phyloP scores from a whole-genome alignment of 2,113 vertebrate genomes.

The Halichoerus grypus region DNA sequence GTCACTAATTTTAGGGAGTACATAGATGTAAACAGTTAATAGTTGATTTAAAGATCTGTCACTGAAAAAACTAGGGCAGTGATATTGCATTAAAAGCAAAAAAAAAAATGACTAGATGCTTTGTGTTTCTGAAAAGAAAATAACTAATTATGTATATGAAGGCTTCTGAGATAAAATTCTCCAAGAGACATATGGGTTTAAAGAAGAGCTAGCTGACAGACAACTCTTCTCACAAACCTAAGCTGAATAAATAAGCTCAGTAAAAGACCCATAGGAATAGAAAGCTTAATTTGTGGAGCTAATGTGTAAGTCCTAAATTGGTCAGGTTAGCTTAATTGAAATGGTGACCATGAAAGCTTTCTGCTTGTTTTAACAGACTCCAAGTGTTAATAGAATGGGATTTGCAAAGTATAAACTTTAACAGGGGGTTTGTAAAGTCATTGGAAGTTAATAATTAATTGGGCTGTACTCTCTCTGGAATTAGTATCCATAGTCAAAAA shows the following conservation, averaged over 20 bases:
- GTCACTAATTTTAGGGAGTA: background rate
- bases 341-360: constrained; percentile 28
- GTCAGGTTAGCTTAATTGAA: constrained; percentile 66
- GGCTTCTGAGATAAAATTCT: constrained; percentile 21
- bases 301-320: constrained; percentile 41
- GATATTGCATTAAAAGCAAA: background rate
- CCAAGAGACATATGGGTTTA: constrained; percentile 15
- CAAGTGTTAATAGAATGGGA: background rate
- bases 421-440: background rate
- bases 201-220: constrained; percentile 38
- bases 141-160: constrained; percentile 53
- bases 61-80: background rate
- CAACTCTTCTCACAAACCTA: constrained; percentile 58
- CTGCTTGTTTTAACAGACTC: constrained; percentile 35
- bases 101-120: background rate
- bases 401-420: constrained; percentile 9
- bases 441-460: constrained; percentile 6
- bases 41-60: constrained; percentile 46
- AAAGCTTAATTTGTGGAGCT: constrained; percentile 49
- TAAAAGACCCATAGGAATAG: constrained; percentile 31
- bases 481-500: background rate
- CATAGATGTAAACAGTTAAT: constrained; percentile 18
- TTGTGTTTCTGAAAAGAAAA: constrained; percentile 45
- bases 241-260: constrained; percentile 52
- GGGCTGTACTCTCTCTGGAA: background rate